Percentiles rank a stretch among this genome's conserved stretches.
These are phyloP conservation scores for Aricia artaxerxes DNA, from an alignment of 2,888 invertebrate genomes.

Conservation along the genomic window DNA sequence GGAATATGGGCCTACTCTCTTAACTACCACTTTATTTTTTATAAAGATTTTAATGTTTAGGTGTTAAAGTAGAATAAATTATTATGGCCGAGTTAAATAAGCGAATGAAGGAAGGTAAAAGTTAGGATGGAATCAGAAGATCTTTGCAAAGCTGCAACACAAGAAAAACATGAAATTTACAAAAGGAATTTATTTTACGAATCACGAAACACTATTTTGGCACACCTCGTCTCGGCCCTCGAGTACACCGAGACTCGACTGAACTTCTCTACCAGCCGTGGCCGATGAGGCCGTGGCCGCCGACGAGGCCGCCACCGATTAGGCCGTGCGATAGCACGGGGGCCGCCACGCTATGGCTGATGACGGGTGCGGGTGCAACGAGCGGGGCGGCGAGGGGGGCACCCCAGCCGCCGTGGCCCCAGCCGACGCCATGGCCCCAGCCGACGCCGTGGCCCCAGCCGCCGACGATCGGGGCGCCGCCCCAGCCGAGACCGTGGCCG, in stretches of 20 bases:
- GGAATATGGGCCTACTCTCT: too few relatives aligned
- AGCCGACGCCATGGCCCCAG: constrained; percentile 49
- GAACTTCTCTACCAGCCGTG: constrained; percentile 59
- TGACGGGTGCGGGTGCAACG: constrained; percentile 46
- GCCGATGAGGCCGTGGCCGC: constrained; percentile 49
- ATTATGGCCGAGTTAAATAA: too few relatives aligned
- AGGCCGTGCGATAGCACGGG: constrained; percentile 50
- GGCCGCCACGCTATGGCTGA: constrained; percentile 47
- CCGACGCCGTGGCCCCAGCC: constrained; percentile 44
- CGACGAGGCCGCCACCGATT: constrained; percentile 41
- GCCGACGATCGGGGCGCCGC: constrained; percentile 30
- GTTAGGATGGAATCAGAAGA: background rate
- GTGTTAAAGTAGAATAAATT: too few relatives aligned
- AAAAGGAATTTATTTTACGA: constrained; percentile 22
- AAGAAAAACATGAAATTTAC: constrained; percentile 14
- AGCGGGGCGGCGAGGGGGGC: constrained; percentile 40
- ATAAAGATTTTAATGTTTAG: too few relatives aligned
- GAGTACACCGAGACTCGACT: background rate
- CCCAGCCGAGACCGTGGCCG: constrained; percentile 46
- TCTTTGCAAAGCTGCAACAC: background rate
- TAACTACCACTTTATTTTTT: too few relatives aligned
- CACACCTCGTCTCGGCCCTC: constrained; percentile 3
- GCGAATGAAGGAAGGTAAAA: background rate
- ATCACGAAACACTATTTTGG: constrained; percentile 28
- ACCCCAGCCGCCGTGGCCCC: constrained; percentile 46